These are phyloP conservation scores for Callionymus lyra DNA, from an alignment of 2,113 vertebrate genomes.

Conservation along the genomic window DNA sequence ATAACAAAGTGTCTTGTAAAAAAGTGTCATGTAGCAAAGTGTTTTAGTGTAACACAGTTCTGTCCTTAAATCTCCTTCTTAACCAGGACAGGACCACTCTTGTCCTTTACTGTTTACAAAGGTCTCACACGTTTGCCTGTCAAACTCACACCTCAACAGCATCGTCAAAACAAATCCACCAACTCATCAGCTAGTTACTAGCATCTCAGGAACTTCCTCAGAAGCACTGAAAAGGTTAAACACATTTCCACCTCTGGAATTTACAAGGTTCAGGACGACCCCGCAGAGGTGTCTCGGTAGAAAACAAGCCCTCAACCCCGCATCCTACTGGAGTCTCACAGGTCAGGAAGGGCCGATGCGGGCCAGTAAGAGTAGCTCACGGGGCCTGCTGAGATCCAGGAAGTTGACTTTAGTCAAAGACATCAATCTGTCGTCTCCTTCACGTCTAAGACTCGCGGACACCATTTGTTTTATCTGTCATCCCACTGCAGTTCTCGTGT, in stretches of 20 bases:
- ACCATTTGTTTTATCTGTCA: slow-evolving; percentile 15
- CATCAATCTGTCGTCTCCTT: slow-evolving; percentile 38
- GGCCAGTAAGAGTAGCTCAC: slow-evolving; percentile 6
- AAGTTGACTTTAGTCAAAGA: slow-evolving; percentile 16
- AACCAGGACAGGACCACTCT: too few species aligned
- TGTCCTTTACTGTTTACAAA: too few species aligned
- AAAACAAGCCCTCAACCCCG: slow-evolving; percentile 13
- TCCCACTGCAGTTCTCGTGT: slow-evolving; percentile 25
- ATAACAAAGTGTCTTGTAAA: too few species aligned
- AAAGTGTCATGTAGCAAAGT: too few species aligned
- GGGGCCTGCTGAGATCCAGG: slow-evolving; percentile 13
- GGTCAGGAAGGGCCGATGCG: slow-evolving; percentile 5
- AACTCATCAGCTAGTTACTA: too few species aligned
- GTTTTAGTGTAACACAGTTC: too few species aligned
- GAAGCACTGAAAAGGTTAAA: slow-evolving; percentile 18
- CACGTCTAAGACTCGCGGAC: slow-evolving; percentile 6
- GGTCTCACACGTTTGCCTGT: too few species aligned
- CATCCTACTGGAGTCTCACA: slow-evolving; percentile 5
- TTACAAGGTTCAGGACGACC: slow-evolving; percentile 31
- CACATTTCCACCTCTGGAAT: slow-evolving; percentile 18
- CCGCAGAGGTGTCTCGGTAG: slow-evolving; percentile 5
- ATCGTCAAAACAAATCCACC: too few species aligned
- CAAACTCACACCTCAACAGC: too few species aligned
- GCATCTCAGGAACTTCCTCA: too few species aligned
- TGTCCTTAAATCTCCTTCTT: too few species aligned